These are phyloP conservation scores for Stercorarius parasiticus DNA, from an alignment of 2,113 vertebrate species.

Conservation along the genomic window DNA sequence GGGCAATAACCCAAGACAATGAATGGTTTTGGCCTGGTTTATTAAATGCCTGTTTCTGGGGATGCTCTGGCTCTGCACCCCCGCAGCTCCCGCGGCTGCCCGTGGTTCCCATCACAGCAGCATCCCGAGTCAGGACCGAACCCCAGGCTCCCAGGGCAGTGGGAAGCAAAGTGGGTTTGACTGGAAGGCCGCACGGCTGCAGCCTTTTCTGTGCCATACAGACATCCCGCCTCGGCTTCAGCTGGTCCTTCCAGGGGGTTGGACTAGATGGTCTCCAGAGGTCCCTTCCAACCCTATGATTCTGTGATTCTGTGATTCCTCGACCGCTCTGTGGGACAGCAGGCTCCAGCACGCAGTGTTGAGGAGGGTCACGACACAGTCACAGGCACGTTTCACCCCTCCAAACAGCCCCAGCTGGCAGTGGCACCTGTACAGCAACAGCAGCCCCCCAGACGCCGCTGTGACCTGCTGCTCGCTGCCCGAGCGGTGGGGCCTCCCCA, in stretches of 20 bases:
- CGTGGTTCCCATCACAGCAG: fast-evolving
- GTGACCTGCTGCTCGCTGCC: neutral
- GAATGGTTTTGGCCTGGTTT: neutral
- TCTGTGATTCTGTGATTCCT: too few species aligned
- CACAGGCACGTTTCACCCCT: fast-evolving
- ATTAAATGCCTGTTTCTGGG: neutral
- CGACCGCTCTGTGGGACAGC: fast-evolving
- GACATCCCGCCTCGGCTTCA: neutral
- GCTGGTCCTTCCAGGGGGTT: neutral
- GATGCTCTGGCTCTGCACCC: neutral
- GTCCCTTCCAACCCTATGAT: too few species aligned
- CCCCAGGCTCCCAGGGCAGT: neutral
- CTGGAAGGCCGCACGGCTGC: neutral
- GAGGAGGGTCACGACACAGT: neutral
- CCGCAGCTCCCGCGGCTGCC: too few species aligned
- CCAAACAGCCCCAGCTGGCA: neutral
- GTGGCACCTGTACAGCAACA: neutral
- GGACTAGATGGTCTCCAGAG: too few species aligned
- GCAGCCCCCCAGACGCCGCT: fast-evolving
- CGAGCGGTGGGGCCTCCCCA: fast-evolving
- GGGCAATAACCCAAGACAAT: neutral
- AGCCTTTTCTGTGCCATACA: neutral
- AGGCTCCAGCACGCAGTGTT: fast-evolving
- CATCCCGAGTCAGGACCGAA: fast-evolving
- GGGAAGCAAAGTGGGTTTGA: neutral